Percentiles rank a stretch among this genome's conserved stretches.
phyloP scores from a whole-genome alignment of 2,113 vertebrate genomes.

The Tupaia chinensis region DNA sequence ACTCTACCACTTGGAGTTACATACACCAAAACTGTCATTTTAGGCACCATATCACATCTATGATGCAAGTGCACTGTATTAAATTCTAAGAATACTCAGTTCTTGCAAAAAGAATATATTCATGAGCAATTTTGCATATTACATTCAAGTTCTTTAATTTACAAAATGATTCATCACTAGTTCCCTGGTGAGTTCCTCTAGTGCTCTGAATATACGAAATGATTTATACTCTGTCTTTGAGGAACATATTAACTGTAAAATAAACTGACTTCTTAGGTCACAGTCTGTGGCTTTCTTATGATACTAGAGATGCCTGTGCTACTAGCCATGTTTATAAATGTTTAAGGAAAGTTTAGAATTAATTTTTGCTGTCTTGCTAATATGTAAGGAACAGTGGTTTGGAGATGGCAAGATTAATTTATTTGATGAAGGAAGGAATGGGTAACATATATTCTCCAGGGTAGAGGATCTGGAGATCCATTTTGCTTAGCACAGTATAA shows the following conservation, averaged over 20 bases:
- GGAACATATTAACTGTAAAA: background rate
- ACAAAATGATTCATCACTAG: background rate
- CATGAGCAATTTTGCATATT: background rate
- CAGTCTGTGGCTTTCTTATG: background rate
- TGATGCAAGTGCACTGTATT: background rate
- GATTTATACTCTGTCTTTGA: background rate
- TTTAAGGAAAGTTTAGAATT: slow-evolving; percentile 55
- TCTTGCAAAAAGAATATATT: background rate
- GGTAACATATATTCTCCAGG: background rate
- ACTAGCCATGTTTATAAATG: slow-evolving; percentile 49
- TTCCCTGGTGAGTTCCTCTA: background rate
- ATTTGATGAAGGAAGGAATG: slow-evolving; percentile 20
- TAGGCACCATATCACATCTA: background rate
- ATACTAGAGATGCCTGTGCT: background rate
- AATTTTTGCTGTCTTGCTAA: slow-evolving; percentile 46
- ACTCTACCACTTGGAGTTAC: background rate
- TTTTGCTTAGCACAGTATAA: background rate
- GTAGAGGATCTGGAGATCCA: slow-evolving; percentile 16
- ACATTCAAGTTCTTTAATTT: slow-evolving; percentile 47
- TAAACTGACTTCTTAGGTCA: slow-evolving; percentile 44
- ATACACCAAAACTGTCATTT: background rate
- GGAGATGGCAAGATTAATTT: slow-evolving; percentile 41
- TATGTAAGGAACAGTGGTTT: slow-evolving; percentile 4
- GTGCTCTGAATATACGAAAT: background rate
- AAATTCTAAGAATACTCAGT: background rate